phyloP scores from a whole-genome alignment of 2,888 invertebrate species.

The Dryobotodes eremita region DNA sequence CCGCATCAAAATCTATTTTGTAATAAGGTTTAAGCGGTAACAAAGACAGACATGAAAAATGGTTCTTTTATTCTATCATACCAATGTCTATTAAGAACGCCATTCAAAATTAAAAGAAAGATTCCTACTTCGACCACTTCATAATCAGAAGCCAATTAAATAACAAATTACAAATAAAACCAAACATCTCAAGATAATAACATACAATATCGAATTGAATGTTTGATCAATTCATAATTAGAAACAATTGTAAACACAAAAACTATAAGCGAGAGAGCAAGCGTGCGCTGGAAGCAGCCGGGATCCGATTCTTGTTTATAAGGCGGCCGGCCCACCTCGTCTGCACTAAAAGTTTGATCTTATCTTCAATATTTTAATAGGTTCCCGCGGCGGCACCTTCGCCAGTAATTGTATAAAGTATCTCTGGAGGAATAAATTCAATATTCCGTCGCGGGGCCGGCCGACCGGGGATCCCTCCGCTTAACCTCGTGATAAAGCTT shows the following conservation, averaged over 20 bases:
- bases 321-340: conserved; percentile 86
- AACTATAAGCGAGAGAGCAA: conserved; percentile 82
- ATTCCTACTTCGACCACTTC: conserved; percentile 68
- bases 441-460: conserved; percentile 79
- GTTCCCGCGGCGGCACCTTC: conserved; percentile 89
- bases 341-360: conserved; percentile 88
- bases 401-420: conserved; percentile 87
- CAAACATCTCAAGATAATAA: conserved; percentile 84
- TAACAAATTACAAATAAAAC: conserved; percentile 87
- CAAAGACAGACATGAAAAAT: not conserved
- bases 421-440: conserved; percentile 85
- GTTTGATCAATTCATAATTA: conserved; percentile 88
- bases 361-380: conserved; percentile 90
- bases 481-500: conserved; percentile 86
- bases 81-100: not conserved
- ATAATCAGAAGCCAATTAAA: conserved; percentile 87
- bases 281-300: conserved; percentile 81
- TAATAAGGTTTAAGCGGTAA: not conserved
- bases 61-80: conserved; percentile 14
- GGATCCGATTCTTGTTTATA: conserved; percentile 85
- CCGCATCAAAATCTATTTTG: not conserved
- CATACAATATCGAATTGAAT: conserved; percentile 87
- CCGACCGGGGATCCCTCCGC: conserved; percentile 74
- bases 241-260: conserved; percentile 89
- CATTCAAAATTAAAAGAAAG: conserved; percentile 19